Evolutionary conservation across 2,797 vertebrate species (phyloP).

Genomic region (Anguilla anguilla): DNA sequence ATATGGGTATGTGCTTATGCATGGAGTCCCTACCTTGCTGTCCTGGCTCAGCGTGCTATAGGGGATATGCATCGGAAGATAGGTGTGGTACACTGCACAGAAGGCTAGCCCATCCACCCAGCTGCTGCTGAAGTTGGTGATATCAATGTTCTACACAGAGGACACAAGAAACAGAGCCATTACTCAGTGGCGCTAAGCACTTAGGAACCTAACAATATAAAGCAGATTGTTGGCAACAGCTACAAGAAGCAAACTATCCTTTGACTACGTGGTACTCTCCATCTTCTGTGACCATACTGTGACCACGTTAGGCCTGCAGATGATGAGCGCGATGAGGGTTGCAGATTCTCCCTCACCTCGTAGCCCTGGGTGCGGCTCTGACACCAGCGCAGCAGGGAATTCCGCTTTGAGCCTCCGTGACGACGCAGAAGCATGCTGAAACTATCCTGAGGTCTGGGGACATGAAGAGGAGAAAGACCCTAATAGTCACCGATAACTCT

Average conservation of each 20-base stretch:
- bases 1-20: neutral
- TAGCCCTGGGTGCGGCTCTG: slow-evolving; percentile 74
- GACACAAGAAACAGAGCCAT: neutral
- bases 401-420: slow-evolving; percentile 75
- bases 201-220: neutral
- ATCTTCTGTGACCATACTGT: neutral
- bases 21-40: slow-evolving; percentile 64
- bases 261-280: neutral
- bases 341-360: slow-evolving; percentile 56
- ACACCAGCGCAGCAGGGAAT: slow-evolving; percentile 76
- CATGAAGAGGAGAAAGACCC: neutral
- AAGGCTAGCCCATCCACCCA: slow-evolving; percentile 81
- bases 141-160: slow-evolving; percentile 73
- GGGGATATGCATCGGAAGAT: slow-evolving; percentile 67
- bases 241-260: neutral
- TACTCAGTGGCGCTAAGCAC: neutral
- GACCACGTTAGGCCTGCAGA: neutral
- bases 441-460: slow-evolving; percentile 66
- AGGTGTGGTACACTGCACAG: slow-evolving; percentile 77
- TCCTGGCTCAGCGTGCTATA: slow-evolving; percentile 67
- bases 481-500: neutral
- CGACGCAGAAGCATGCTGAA: slow-evolving; percentile 72
- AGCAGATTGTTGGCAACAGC: neutral
- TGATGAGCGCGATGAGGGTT: neutral
- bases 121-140: slow-evolving; percentile 81